Evolutionary conservation across 2,888 invertebrate genomes (phyloP), one percentile per base, ranked within the genome.

Genomic region (Erebia palarica): DNA sequence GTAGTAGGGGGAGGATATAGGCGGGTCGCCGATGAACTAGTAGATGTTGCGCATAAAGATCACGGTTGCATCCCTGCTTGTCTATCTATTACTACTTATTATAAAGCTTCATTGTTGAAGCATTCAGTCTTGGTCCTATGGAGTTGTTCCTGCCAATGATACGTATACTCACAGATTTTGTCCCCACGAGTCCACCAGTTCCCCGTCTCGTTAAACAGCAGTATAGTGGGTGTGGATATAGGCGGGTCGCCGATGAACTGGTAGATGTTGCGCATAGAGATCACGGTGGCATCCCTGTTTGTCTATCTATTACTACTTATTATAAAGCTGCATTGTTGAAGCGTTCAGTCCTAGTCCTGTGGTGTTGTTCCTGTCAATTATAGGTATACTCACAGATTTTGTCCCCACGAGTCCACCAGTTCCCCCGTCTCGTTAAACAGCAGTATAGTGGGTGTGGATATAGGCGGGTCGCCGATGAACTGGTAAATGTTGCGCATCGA

Each of bases 351-450:
- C 14, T 42, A 9, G 10, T 44, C 44, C 44, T 51, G 14, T 13
- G n/a, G n/a, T n/a, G 51, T 27, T 27, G 27, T 3, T 4, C 3
- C 13, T 14, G 14, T 13, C n/a, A 51, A n/a, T n/a, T 1, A 16
- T 4, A 57, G 21, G 10, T 10, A 53, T 3, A 93, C 95, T 95
- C 86, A 96, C 96, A 96, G 86, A 76, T 95, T 93, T 81, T 93
- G 94, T 51, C 97, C 97, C 96, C 96, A 96, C 81, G 94, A 93
- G 70, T 95, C 94, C 4, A 96, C 81, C 14, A 95, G 79, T 59
- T 92, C 90, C 5, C 96, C 96, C 11, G 91, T 93, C 5, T 95
- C 92, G 81, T 96, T 94, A 66, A 96, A 91, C 0, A 95, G 93
- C 27, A 95, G 82, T n/a, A 97, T 90, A 1, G 97, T 96, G 58